Conservation (phyloP, 2,113 vertebrate species). For the Naja naja region DNA sequence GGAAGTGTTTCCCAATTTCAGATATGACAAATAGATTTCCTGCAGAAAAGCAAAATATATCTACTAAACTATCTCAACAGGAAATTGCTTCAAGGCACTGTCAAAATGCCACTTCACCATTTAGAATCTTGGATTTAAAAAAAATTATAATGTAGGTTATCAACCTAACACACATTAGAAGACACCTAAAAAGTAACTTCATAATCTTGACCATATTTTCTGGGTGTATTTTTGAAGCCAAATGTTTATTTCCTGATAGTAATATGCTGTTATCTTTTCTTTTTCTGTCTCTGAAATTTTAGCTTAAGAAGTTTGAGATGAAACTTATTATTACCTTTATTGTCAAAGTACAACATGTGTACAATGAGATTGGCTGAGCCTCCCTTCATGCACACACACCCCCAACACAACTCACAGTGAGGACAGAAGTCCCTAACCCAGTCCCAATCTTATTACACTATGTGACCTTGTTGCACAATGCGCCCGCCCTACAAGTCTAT, state of each 20-base stretch:
- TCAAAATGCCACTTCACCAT: background rate
- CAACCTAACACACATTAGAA: conserved; percentile 6
- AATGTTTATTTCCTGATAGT: background rate
- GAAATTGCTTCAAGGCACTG: background rate
- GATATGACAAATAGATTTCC: background rate
- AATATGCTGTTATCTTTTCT: background rate
- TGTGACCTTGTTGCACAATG: no score
- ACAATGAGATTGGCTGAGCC: no score
- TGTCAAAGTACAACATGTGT: no score
- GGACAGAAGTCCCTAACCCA: no score
- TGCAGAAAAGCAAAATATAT: background rate
- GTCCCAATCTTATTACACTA: no score
- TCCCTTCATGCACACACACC: no score
- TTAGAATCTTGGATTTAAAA: background rate
- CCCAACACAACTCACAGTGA: no score
- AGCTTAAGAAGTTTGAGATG: background rate
- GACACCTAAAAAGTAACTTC: background rate
- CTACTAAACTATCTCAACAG: background rate
- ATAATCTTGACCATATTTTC: background rate
- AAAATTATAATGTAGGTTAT: conserved; percentile 31
- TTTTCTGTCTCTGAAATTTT: background rate
- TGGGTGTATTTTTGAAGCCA: background rate
- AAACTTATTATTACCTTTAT: no score
- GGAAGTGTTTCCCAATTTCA: background rate
- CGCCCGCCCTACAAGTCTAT: no score